phyloP scores from a whole-genome alignment of 2,113 vertebrate genomes.

The Plecotus auritus region DNA sequence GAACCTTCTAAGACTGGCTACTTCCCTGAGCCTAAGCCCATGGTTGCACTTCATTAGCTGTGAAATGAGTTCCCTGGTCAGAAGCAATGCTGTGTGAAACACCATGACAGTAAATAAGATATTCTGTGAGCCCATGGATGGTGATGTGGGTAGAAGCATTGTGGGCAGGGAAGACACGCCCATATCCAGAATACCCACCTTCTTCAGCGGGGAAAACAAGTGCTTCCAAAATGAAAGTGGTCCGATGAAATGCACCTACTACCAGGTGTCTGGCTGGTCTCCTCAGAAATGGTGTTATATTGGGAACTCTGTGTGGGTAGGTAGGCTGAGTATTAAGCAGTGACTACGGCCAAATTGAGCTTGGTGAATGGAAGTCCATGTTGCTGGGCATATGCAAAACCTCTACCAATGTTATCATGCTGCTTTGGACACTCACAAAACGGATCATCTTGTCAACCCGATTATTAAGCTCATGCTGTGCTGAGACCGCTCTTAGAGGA shows the following conservation, averaged over 20 bases:
- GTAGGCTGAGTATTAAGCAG: not conserved
- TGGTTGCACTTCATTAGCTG: not conserved
- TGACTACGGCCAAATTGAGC: not conserved
- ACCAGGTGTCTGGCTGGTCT: not conserved
- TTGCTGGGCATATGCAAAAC: not conserved
- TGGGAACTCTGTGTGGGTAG: not conserved
- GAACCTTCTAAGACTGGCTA: not conserved
- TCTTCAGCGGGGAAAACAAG: too few species aligned
- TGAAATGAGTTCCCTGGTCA: conserved; percentile 20
- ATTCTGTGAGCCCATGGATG: not conserved
- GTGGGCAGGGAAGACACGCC: not conserved
- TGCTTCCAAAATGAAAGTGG: not conserved
- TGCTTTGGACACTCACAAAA: not conserved
- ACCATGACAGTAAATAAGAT: not conserved
- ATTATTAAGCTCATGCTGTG: not conserved
- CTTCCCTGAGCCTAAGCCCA: not conserved
- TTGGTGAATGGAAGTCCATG: not conserved
- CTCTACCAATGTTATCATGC: too few species aligned
- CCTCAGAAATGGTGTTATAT: not conserved
- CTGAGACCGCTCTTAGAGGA: not conserved
- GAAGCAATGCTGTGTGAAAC: conserved; percentile 25
- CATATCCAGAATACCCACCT: not conserved
- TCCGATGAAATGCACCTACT: not conserved
- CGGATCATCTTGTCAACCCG: not conserved
- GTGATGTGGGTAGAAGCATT: not conserved